Percentiles rank a stretch among this genome's conserved stretches.
Conservation (phyloP, 2,797 vertebrate species). For the Myotis daubentonii region DNA sequence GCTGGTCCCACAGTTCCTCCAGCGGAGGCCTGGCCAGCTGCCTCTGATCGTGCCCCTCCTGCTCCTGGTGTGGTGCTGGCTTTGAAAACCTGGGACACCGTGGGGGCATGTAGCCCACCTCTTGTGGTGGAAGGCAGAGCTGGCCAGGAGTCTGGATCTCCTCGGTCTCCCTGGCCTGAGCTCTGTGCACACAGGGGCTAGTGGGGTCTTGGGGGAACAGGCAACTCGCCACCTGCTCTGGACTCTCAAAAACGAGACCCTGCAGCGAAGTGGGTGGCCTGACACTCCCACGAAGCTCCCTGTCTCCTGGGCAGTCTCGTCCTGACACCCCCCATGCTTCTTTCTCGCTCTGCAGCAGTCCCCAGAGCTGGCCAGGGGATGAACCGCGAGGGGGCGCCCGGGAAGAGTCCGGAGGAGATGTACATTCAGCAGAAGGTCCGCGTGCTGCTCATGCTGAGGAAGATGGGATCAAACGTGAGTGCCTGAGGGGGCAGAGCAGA, state of each 20-base stretch:
- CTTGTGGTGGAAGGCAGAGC: not conserved
- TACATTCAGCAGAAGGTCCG: slow-evolving; percentile 99
- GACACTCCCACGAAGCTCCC: not conserved
- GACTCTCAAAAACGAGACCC: not conserved
- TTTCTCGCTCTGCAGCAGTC: slow-evolving; percentile 69
- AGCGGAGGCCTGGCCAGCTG: not conserved
- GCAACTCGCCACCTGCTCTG: rapidly evolving
- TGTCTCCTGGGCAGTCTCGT: not conserved
- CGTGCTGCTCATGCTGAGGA: slow-evolving; percentile 99
- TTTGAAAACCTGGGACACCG: not conserved
- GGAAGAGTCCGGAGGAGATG: slow-evolving; percentile 99
- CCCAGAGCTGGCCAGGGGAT: slow-evolving; percentile 93
- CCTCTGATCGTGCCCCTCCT: not conserved
- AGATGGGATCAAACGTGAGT: slow-evolving; percentile 99
- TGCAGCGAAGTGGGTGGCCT: not conserved
- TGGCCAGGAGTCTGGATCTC: not conserved
- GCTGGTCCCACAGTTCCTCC: not conserved
- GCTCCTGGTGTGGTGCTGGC: not conserved
- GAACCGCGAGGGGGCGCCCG: slow-evolving; percentile 98
- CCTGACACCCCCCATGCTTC: not conserved
- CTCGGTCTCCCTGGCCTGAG: not conserved
- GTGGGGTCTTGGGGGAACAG: not conserved
- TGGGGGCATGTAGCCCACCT: not conserved
- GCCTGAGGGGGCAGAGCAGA: not conserved
- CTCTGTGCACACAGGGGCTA: not conserved